phyloP scores from a whole-genome alignment of 2,797 vertebrate species.

The Calcarius lapponicus region DNA sequence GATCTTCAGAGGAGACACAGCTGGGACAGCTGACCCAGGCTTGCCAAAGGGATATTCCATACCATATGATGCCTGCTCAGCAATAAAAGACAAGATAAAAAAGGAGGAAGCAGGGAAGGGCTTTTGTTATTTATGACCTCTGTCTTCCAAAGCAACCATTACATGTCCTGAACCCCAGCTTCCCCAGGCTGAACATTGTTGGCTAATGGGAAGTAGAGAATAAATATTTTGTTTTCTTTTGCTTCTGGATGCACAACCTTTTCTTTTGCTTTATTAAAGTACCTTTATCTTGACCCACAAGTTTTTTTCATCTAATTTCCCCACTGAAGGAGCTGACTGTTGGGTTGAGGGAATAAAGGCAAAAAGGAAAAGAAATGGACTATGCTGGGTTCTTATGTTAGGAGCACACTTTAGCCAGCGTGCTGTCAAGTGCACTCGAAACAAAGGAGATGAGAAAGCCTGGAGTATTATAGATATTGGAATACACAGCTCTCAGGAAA shows the following conservation, averaged over 20 bases:
- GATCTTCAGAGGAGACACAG: not conserved
- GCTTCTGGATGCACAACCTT: not conserved
- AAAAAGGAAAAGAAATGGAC: not conserved
- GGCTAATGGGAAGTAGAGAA: not conserved
- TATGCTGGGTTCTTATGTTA: not conserved
- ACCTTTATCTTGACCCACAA: not conserved
- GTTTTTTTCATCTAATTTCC: not conserved
- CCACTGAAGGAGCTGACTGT: not conserved
- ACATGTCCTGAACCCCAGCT: not conserved
- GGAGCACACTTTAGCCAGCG: not conserved
- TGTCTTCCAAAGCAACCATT: not conserved
- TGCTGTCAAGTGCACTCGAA: not conserved
- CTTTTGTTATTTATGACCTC: not conserved
- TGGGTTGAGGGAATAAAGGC: not conserved
- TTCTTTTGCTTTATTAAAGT: not conserved
- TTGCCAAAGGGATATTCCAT: not conserved
- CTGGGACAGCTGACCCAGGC: not conserved
- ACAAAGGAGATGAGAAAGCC: not conserved
- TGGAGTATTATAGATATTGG: fast-evolving
- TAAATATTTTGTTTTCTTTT: not conserved
- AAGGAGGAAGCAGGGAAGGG: not conserved
- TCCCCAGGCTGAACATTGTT: not conserved
- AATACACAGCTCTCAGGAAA: not conserved
- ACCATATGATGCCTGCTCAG: not conserved
- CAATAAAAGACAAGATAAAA: not conserved